phyloP scores from a whole-genome alignment of 2,888 invertebrate species.

The Rhagium mordax region DNA sequence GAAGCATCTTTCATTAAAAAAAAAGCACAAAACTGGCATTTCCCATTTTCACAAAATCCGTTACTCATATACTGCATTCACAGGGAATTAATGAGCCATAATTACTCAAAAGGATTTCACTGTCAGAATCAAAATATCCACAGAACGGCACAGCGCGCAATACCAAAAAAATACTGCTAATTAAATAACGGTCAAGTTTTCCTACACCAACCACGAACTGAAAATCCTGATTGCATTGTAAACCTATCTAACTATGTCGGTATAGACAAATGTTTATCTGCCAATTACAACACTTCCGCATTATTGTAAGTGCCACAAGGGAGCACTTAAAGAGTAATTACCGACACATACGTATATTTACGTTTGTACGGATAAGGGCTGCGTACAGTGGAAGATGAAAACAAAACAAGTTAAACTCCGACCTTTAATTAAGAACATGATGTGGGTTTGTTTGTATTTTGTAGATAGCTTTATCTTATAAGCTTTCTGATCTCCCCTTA shows the following conservation, averaged over 20 bases:
- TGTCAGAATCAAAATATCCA: no score
- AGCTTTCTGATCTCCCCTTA: constrained; percentile 29
- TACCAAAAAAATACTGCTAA: neutral
- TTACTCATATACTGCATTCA: no score
- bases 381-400: constrained; percentile 6
- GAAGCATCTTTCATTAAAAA: no score
- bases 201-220: neutral
- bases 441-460: constrained; percentile 27
- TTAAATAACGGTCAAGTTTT: neutral
- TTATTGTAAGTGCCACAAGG: neutral
- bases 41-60: no score
- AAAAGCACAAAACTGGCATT: no score
- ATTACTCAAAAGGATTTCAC: no score
- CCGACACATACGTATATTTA: neutral
- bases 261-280: neutral
- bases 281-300: neutral
- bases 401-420: neutral
- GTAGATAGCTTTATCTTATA: constrained; percentile 26
- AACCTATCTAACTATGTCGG: neutral
- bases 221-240: neutral
- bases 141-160: neutral
- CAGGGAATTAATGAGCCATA: no score
- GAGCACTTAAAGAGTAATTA: constrained; percentile 12
- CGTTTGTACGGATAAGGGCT: neutral
- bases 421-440: constrained; percentile 22